These are phyloP conservation scores for Cheirogaleus major DNA, from an alignment of 2,797 vertebrate genomes.

Conservation along the genomic window DNA sequence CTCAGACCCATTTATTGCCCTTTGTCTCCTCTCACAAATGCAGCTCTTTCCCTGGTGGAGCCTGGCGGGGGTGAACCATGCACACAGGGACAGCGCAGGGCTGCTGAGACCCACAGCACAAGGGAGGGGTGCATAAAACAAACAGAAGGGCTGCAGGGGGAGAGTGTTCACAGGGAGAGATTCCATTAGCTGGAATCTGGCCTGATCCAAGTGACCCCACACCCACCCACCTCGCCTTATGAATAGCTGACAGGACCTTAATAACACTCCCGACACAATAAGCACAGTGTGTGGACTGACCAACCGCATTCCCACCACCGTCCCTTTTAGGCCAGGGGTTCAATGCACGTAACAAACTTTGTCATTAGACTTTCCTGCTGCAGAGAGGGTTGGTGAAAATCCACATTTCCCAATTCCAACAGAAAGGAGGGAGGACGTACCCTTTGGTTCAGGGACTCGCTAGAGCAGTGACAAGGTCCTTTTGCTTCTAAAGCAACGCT, in stretches of 20 bases:
- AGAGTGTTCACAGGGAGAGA: background rate
- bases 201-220: background rate
- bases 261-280: background rate
- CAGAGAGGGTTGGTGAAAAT: background rate
- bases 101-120: background rate
- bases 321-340: background rate
- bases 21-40: constrained; percentile 27
- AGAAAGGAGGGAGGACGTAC: background rate
- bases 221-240: background rate
- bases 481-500: background rate
- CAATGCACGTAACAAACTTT: background rate
- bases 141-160: rapidly evolving
- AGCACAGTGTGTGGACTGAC: background rate
- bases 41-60: background rate
- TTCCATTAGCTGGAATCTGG: background rate
- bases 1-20: background rate
- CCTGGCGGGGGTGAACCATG: background rate
- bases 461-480: background rate
- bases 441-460: background rate
- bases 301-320: background rate
- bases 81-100: background rate
- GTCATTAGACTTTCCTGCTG: background rate
- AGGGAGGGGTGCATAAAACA: background rate
- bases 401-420: background rate
- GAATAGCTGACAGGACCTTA: background rate